Base-by-base conservation (phyloP, 92 coral and sea anemone genomes). In the Plumapathes pennacea region DNA sequence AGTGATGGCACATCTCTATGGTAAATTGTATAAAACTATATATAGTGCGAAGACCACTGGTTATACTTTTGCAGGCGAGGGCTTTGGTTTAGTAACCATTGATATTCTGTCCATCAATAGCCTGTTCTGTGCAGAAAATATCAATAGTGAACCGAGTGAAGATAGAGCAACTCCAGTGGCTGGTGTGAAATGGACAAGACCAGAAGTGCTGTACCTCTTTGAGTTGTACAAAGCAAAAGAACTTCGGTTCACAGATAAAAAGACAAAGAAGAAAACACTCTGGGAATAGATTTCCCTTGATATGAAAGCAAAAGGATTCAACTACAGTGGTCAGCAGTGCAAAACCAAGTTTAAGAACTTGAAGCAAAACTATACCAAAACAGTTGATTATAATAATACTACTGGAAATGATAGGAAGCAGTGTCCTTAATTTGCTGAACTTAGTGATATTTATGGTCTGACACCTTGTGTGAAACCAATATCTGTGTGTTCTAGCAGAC, bases 401-500 rank as follows among this genome's bases (percentile, higher is more conserved):
- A 54, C 74, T 73, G 75, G 80, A 17, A 79, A 79, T 58, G 62
- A 60, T 47, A 62, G 44, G 38, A 72, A 80, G 46, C 48, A 32
- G 13, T 63, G 76, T 46, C 65, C 74, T n/a, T 78, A 61, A 62
- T 78, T 78, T 71, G 80, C 54, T 51, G 80, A 70, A 55, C 62
- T 72, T 14, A 71, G 56, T 55, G 68, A 78, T 34, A 62, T 78
- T 20, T 78, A 70, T 56, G 80, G 80, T 28, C 52, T 64, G 59
- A 63, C 78, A 30, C 81, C 71, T 23, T 71, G 29, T 25, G 76
- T 71, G 57, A 27, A 43, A 37, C 86, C 81, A 14, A 43, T 60
- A 30, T 71, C 86, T 51, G 78, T 60, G 31, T 74, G 74, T 67
- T 80, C 81, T 14, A 72, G 48, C 49, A 80, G 86, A 60, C 32